Conservation (phyloP, 1,140 invertebrate species). For the Antheraea mylitta region DNA sequence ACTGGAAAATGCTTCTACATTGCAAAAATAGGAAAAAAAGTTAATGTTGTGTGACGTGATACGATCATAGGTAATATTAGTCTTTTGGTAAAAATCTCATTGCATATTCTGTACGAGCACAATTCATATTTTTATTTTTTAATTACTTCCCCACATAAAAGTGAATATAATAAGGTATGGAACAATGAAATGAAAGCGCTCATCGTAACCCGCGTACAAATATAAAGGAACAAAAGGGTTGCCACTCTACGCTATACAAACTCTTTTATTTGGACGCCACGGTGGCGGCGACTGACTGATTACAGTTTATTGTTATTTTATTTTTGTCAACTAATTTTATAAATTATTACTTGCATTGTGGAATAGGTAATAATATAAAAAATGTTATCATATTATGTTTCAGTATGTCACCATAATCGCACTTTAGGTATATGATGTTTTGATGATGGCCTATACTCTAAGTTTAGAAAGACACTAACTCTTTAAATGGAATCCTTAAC, state of each 20-base stretch:
- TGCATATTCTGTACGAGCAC: not conserved
- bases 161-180: conserved; percentile 4
- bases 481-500: no score
- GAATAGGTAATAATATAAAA: no score
- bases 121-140: conserved; percentile 8
- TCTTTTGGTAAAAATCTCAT: not conserved
- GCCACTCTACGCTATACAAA: conserved; percentile 2
- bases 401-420: no score
- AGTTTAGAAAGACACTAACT: no score
- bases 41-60: no score
- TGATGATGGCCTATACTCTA: no score
- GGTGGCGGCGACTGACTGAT: not conserved
- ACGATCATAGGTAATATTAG: no score
- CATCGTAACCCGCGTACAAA: not conserved
- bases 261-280: conserved; percentile 8
- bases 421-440: no score
- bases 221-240: conserved; percentile 8
- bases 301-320: not conserved
- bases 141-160: conserved; percentile 10
- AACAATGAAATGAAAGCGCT: conserved; percentile 8
- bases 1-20: no score
- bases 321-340: not conserved
- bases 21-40: no score
- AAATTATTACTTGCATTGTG: no score
- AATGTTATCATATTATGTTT: no score